phyloP scores from a whole-genome alignment of 2,888 invertebrate genomes.

The Drosophila affinis region DNA sequence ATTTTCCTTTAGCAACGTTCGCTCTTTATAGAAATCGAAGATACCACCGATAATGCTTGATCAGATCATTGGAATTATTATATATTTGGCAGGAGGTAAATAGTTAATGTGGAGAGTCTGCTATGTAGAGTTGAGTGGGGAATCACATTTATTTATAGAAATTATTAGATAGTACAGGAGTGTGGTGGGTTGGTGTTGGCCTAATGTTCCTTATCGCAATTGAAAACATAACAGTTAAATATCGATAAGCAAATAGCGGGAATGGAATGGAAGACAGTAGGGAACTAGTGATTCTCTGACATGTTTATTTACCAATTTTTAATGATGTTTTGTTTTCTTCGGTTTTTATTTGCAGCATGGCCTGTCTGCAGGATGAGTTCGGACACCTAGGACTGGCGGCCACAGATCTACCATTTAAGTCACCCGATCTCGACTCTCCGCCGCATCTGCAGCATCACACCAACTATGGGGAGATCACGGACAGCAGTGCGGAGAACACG shows the following conservation, averaged over 20 bases:
- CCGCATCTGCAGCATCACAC: conserved; percentile 61
- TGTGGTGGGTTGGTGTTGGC: no score
- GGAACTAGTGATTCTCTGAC: background rate
- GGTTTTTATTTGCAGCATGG: conserved; percentile 84
- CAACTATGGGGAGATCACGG: conserved; percentile 79
- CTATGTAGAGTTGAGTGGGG: background rate
- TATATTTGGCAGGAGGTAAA: background rate
- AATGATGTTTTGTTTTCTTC: background rate
- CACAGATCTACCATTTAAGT: conserved; percentile 81
- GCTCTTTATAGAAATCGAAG: background rate
- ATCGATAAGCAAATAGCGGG: background rate
- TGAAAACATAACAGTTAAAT: background rate
- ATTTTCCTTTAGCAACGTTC: conserved; percentile 2
- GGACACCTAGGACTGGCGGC: conserved; percentile 84
- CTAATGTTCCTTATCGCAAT: background rate
- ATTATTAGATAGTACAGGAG: background rate
- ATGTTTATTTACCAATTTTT: background rate
- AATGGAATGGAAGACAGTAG: conserved; percentile 1
- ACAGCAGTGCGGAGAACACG: conserved; percentile 84
- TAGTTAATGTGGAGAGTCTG: background rate
- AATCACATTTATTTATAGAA: background rate
- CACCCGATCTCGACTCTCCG: conserved; percentile 64
- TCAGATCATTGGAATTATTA: background rate
- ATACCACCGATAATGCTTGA: background rate
- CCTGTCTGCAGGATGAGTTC: conserved; percentile 87